A percentile compares a stretch with the other conserved stretches of the same genome.
These are phyloP conservation scores for Mesitornis unicolor DNA, from an alignment of 2,113 vertebrate genomes.

Conservation along the genomic window DNA sequence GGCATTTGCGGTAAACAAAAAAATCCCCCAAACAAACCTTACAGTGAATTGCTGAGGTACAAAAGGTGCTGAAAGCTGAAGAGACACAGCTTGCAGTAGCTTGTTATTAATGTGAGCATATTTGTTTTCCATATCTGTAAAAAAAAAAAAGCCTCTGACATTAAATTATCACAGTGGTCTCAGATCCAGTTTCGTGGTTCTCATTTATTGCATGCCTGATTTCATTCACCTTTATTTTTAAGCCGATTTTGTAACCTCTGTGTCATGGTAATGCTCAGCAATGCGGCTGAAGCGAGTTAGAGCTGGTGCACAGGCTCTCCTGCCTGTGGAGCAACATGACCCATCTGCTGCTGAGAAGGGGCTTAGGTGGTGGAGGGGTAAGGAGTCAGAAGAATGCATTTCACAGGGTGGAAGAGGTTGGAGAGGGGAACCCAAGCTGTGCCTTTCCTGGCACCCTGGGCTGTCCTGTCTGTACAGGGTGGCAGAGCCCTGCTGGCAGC, in stretches of 20 bases:
- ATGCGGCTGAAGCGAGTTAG: neutral
- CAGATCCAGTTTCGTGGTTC: neutral
- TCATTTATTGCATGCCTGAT: neutral
- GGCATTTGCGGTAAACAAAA: neutral
- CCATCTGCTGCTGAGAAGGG: neutral
- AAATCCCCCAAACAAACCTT: neutral
- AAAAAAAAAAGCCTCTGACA: neutral
- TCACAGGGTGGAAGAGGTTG: neutral
- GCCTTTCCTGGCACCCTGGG: neutral
- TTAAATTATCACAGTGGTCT: neutral
- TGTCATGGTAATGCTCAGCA: neutral
- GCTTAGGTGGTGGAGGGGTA: neutral
- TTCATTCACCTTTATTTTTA: neutral
- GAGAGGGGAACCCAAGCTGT: neutral
- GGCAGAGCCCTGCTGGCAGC: neutral
- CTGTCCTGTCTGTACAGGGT: neutral
- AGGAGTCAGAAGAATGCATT: neutral
- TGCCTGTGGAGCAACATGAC: neutral
- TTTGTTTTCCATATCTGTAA: neutral
- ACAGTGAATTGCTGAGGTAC: neutral
- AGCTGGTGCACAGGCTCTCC: neutral
- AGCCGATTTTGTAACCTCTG: neutral
- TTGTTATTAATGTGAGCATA: neutral
- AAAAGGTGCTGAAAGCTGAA: neutral
- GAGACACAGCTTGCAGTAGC: neutral